These are phyloP conservation scores for Neotoxoptera formosana DNA, from an alignment of 1,140 invertebrate species.

Conservation along the genomic window DNA sequence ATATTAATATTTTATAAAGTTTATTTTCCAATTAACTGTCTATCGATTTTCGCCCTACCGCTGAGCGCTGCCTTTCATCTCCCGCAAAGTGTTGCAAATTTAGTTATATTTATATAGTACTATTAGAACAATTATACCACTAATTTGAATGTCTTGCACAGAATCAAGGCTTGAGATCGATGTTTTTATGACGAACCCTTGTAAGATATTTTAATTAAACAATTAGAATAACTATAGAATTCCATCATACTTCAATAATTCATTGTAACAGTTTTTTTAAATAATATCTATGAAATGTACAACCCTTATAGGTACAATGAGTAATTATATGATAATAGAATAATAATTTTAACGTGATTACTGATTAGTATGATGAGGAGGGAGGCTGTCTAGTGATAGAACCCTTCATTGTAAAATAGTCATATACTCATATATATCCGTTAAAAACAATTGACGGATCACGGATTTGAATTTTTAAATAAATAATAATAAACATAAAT, in stretches of 20 bases:
- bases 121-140: not conserved
- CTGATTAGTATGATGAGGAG: too few relatives aligned
- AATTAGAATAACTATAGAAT: not conserved
- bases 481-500: not conserved
- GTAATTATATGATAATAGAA: too few relatives aligned
- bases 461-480: not conserved
- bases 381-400: too few relatives aligned
- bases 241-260: too few relatives aligned
- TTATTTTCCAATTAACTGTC: not conserved
- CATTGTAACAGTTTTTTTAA: too few relatives aligned
- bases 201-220: not conserved
- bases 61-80: not conserved
- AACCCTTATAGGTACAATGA: too few relatives aligned
- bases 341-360: too few relatives aligned
- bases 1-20: not conserved
- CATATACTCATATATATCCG: too few relatives aligned
- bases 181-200: not conserved
- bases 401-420: too few relatives aligned
- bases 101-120: not conserved
- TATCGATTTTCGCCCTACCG: not conserved
- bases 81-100: not conserved
- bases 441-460: not conserved
- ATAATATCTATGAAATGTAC: too few relatives aligned
- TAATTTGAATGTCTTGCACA: not conserved
- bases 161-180: not conserved